Percentiles rank a stretch among this genome's conserved stretches.
These are phyloP conservation scores for Proales similis DNA, from an alignment of 1,140 invertebrate species.

Conservation along the genomic window DNA sequence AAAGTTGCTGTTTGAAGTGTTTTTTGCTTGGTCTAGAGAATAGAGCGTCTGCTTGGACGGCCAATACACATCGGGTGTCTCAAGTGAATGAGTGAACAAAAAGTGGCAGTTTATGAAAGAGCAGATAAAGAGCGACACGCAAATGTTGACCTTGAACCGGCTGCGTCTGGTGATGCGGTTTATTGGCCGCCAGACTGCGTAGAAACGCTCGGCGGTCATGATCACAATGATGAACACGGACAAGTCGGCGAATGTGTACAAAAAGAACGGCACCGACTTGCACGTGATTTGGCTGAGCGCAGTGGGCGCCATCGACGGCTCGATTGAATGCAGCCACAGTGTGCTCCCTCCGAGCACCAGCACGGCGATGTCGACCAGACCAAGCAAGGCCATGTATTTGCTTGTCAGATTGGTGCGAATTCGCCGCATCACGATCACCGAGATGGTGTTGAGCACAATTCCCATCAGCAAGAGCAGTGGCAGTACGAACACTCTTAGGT, in stretches of 20 bases:
- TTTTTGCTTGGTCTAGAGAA: too few relatives aligned
- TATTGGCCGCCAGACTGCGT: constrained; percentile 21
- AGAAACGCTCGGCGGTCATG: constrained; percentile 28
- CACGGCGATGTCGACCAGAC: constrained; percentile 6
- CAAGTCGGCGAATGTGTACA: constrained; percentile 35
- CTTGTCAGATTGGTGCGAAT: constrained; percentile 11
- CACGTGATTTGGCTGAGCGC: not conserved
- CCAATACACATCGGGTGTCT: too few relatives aligned
- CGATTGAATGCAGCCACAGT: constrained; percentile 22
- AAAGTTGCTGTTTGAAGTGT: too few relatives aligned
- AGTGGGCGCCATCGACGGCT: constrained; percentile 1
- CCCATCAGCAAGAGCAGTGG: constrained; percentile 15
- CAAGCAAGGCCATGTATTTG: constrained; percentile 19
- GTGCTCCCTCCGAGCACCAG: constrained; percentile 10
- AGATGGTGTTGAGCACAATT: constrained; percentile 8
- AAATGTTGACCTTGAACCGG: constrained; percentile 17
- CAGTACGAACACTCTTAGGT: constrained; percentile 3
- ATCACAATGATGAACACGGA: constrained; percentile 25
- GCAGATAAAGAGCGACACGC: not conserved
- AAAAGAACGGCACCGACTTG: constrained; percentile 26
- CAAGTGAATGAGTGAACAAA: constrained; percentile 16
- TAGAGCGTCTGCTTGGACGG: not conserved
- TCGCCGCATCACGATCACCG: constrained; percentile 10
- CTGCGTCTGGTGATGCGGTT: not conserved
- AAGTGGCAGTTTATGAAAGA: constrained; percentile 31